Percentiles rank a stretch among this genome's conserved stretches.
These are phyloP conservation scores for Lasioglossum figueresi DNA, from an alignment of 2,888 invertebrate species.

Conservation along the genomic window DNA sequence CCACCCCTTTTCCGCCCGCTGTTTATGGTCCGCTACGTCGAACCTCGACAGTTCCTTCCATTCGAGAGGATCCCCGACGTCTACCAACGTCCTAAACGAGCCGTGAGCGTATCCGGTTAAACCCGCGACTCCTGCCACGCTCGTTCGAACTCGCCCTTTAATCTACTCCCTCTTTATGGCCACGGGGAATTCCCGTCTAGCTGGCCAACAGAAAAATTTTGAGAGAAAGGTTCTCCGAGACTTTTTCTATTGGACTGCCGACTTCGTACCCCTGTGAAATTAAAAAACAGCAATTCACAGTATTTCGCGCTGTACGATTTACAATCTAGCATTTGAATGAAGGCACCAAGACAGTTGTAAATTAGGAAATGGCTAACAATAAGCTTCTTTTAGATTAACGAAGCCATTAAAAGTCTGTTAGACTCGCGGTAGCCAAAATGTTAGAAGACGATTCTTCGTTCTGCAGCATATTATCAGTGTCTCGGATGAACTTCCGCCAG, in stretches of 20 bases:
- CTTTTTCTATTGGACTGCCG: background rate
- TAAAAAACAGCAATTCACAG: background rate
- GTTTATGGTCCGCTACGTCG: conserved; percentile 69
- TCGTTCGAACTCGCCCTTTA: conserved; percentile 27
- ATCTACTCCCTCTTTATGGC: conserved; percentile 35
- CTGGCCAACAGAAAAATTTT: background rate
- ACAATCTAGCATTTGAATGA: background rate
- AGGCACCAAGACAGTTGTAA: background rate
- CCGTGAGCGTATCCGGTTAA: conserved; percentile 52
- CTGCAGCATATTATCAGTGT: background rate
- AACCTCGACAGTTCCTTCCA: conserved; percentile 59
- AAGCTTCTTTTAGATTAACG: background rate
- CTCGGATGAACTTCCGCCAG: background rate
- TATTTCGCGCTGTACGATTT: background rate
- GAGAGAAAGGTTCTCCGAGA: background rate
- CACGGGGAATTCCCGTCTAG: background rate
- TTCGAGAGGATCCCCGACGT: conserved; percentile 43
- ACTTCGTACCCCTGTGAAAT: background rate
- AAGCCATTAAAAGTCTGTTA: background rate
- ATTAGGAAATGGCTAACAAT: background rate
- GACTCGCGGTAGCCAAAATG: background rate
- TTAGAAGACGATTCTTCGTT: background rate
- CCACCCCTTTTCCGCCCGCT: conserved; percentile 56
- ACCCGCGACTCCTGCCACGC: conserved; percentile 33
- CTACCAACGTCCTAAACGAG: conserved; percentile 50